Evolutionary conservation across 2,113 vertebrate genomes (phyloP).

Genomic region (Cochlearius cochlearius): DNA sequence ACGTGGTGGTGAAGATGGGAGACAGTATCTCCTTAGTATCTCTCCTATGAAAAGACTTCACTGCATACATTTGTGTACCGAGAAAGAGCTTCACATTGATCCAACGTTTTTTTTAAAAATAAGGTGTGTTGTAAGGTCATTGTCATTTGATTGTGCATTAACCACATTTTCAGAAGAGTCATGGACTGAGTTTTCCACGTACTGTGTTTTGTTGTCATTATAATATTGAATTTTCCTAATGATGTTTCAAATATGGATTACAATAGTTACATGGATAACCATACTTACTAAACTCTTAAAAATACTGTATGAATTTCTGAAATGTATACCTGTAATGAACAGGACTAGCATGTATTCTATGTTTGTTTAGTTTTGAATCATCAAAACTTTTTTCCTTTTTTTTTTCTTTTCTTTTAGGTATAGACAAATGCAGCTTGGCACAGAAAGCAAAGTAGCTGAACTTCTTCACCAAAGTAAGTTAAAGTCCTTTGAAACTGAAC

Average conservation of each 20-base stretch:
- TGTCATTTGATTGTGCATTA: not conserved
- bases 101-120: not conserved
- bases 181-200: not conserved
- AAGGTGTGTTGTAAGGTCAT: not conserved
- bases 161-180: not conserved
- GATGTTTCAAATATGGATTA: not conserved
- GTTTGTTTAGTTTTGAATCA: not conserved
- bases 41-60: not conserved
- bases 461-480: constrained; percentile 90
- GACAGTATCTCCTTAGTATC: not conserved
- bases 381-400: not conserved
- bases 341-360: not conserved
- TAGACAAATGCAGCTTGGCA: constrained; percentile 88
- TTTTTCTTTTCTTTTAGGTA: constrained; percentile 73
- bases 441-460: constrained; percentile 87
- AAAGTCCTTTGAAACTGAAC: constrained; percentile 92
- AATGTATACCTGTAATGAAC: not conserved
- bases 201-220: not conserved
- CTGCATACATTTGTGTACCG: not conserved
- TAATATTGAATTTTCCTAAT: not conserved
- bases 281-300: not conserved
- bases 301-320: not conserved
- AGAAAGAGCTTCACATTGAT: not conserved
- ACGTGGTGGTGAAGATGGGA: not conserved
- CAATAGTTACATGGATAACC: not conserved